phyloP scores from a whole-genome alignment of 2,113 vertebrate genomes.

The Seriola quinqueradiata region DNA sequence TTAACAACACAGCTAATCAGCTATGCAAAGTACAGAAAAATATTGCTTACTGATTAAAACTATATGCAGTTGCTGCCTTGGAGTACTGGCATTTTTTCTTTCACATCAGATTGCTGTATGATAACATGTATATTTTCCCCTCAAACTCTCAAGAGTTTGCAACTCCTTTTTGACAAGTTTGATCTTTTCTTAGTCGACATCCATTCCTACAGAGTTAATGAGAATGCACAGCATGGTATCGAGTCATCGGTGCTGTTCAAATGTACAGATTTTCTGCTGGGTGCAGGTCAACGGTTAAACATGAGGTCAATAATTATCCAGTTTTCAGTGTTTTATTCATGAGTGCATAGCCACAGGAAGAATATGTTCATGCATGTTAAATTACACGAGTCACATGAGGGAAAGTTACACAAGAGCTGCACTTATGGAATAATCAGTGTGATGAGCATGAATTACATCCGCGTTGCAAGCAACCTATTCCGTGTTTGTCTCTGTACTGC shows the following conservation, averaged over 20 bases:
- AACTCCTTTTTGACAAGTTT: background rate
- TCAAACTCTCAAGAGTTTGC: background rate
- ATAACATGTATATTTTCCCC: background rate
- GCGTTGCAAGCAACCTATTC: conserved; percentile 17
- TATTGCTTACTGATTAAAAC: background rate
- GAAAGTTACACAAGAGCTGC: conserved; percentile 18
- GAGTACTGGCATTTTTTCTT: background rate
- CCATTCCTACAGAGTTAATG: background rate
- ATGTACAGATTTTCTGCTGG: conserved; percentile 5
- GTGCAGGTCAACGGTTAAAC: background rate
- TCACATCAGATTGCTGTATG: background rate
- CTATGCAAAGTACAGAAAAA: background rate
- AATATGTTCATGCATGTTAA: conserved; percentile 44
- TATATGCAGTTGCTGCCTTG: background rate
- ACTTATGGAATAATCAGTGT: conserved; percentile 37
- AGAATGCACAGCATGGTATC: background rate
- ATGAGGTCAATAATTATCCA: conserved; percentile 34
- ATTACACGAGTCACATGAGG: conserved; percentile 36
- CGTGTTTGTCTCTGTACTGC: conserved; percentile 17
- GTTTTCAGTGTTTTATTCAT: conserved; percentile 59
- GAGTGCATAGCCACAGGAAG: conserved; percentile 31
- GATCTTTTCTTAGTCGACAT: background rate
- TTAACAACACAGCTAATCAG: conserved; percentile 25
- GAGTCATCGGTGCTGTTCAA: background rate
- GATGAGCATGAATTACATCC: conserved; percentile 43